Base-by-base conservation (phyloP, 2,888 invertebrate species). In the Tribolium freemani region DNA sequence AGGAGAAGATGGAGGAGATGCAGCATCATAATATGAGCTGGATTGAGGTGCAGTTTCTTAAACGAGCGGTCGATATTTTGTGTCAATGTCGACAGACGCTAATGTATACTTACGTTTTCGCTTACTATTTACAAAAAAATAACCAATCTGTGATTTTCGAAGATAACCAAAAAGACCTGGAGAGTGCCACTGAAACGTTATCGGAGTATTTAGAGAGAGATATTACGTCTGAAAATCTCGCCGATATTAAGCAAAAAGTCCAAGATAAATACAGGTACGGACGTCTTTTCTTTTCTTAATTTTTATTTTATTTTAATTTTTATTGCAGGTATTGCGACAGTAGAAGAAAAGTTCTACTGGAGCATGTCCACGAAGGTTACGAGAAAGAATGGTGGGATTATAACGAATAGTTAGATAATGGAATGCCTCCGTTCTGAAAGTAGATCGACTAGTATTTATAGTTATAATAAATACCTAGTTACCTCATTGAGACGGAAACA, bases 81-180 rank as follows among this genome's bases (percentile, higher is more conserved):
- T 98, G 97, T 88, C 95, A 95, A 87, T 99, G 98, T 89, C 92
- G 99, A 78, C 97, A 98, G 88, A 98, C 98, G 11, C 90, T 99
- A 69, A 99, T 99, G 98, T 99, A 97, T 90, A 99, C 99, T 58
- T 99, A 99, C 87, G 98, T 98, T 80, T 99, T 99, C 90, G 99
- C 99, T 82, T 99, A 97, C 89, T 99, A 99, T 88, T 91, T 99
- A 85, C 92, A 93, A 87, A 97, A 97, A 90, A 99, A 97, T 90
- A 99, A 99, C 90, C 98, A 99, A 89, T 96, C 97, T 83, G 95
- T 96, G 88, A 98, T 99, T 87, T 99, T 99, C 88, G 98, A 99
- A 91, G 97, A 96, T 88, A 98, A 98, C 91, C 98, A 99, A 90
- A 95, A 94, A 84, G 98, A 99, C 90, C 90, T 99, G 82, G 99